phyloP scores from a whole-genome alignment of 2,888 invertebrate species.

The Cinara cedri region DNA sequence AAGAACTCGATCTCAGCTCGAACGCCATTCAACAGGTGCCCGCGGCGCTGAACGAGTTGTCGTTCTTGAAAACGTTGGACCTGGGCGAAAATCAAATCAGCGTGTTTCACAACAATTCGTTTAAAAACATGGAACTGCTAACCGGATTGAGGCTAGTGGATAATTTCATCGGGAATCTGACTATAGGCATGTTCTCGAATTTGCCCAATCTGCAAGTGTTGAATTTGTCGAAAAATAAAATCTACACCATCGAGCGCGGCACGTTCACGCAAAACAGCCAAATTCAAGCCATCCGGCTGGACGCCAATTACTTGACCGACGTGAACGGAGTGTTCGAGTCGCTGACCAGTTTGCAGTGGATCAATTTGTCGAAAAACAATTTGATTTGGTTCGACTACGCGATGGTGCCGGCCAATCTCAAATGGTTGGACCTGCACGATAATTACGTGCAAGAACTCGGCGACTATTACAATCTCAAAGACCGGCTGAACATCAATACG shows the following conservation, averaged over 20 bases:
- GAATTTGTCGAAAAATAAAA: slow-evolving; percentile 88
- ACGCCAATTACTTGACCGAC: slow-evolving; percentile 85
- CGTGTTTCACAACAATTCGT: slow-evolving; percentile 81
- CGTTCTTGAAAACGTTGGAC: slow-evolving; percentile 85
- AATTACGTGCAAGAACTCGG: slow-evolving; percentile 86
- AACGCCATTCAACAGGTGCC: slow-evolving; percentile 84
- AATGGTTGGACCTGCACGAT: slow-evolving; percentile 89
- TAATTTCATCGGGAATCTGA: slow-evolving; percentile 85
- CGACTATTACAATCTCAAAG: slow-evolving; percentile 86
- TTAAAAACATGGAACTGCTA: slow-evolving; percentile 83
- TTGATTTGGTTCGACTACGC: slow-evolving; percentile 93
- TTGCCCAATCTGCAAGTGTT: slow-evolving; percentile 82
- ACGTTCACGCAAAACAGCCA: slow-evolving; percentile 82
- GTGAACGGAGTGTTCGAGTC: slow-evolving; percentile 89
- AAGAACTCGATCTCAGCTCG: slow-evolving; percentile 86
- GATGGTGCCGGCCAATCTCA: slow-evolving; percentile 85
- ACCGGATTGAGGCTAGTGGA: slow-evolving; percentile 87
- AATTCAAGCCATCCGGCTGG: slow-evolving; percentile 84
- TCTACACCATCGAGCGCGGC: slow-evolving; percentile 81
- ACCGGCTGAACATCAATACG: slow-evolving; percentile 76
- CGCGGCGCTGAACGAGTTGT: slow-evolving; percentile 79
- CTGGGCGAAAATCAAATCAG: slow-evolving; percentile 90
- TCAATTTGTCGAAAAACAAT: slow-evolving; percentile 89
- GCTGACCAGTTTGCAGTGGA: slow-evolving; percentile 81
- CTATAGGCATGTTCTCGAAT: slow-evolving; percentile 85